Evolutionary conservation across 92 coral and sea anemone genomes (phyloP), one percentile per base, ranked within the genome.

Genomic region (Siderastrea radians): DNA sequence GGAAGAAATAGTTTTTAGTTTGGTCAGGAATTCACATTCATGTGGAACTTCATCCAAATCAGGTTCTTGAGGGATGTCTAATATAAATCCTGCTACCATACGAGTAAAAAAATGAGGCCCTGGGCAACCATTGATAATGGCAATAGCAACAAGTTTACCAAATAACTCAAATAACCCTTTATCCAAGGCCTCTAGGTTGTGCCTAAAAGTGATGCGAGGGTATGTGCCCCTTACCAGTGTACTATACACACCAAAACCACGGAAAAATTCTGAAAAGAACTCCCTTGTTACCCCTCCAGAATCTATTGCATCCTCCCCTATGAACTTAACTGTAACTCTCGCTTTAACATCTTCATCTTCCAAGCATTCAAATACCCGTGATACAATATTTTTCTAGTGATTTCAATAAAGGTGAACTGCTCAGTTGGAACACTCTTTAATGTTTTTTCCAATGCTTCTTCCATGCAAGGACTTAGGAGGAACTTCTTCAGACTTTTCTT

Each of bases 301-400:
- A 69, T 89, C 92, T 75, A 89, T 80, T 75, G 88, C 89, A n/a
- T 83, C 88, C 62, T 89, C 93, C 85, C 93, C 89, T 5, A 84
- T 75, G 59, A 84, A 77, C 79, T 83, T 78, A 60, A 89, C 89
- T 70, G 72, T 66, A 13, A 84, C 82, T 51, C 80, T 77, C 77
- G 68, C 59, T 49, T 90, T 79, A 55, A 74, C 70, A 62, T 70
- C 82, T 72, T 63, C 68, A 63, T 63, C 92, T 58, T 82, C 85
- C 46, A 79, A 72, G 61, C 48, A 73, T 47, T 87, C 90, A 55
- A 87, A 87, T 79, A 86, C 79, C 72, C 85, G 79, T 11, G 68
- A 50, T 12, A 74, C 92, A 3, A 88, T 70, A 67, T 88, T 45
- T 50, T 88, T 74, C 88, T 74, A 44, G 87, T 72, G 15, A 88